Evolutionary conservation across 2,113 vertebrate genomes (phyloP), one percentile per base, ranked within the genome.

Genomic region (Poecile atricapillus): DNA sequence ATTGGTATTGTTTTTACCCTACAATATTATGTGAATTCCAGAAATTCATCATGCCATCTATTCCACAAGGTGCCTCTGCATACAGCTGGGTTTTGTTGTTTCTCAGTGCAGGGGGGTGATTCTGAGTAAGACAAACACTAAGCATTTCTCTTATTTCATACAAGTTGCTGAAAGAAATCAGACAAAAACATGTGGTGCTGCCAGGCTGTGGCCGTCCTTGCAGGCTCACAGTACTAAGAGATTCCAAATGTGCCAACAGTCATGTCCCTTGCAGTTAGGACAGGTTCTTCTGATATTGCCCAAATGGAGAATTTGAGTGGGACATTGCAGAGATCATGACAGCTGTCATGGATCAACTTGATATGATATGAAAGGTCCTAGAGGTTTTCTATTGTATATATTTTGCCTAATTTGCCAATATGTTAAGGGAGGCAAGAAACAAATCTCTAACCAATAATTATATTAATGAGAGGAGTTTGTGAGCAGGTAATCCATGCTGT

Each of bases 81-180:
- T 56, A 84, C 73, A 77, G 55, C 89, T 96, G 81, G 83, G 90
- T 93, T 97, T 93, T 91, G 76, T 76, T 89, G 58, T 71, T 49
- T 94, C 96, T 95, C 93, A 69, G 1, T 37, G 20, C 28, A 58
- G 75, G 67, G 49, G 33, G 28, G 33, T 85, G 81, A 83, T 94
- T 94, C 85, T 68, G 46, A 91, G 83, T 62, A 30, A 60, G 59
- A 59, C 77, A 77, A 67, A 87, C 53, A 30, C 33, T 87, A 93
- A 75, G 65, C 56, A 49, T 89, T 79, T 87, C 43, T 89, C 62
- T 87, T 83, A 63, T 58, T 92, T 95, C 75, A 28, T 79, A 75
- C 41, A 82, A 93, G 67, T 71, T 94, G 88, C 58, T 75, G 89
- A 94, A 93, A 65, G 76, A 92, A 95, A 85, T 85, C 19, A 12